phyloP scores from a whole-genome alignment of 2,888 invertebrate genomes.

The Arctia plantaginis region DNA sequence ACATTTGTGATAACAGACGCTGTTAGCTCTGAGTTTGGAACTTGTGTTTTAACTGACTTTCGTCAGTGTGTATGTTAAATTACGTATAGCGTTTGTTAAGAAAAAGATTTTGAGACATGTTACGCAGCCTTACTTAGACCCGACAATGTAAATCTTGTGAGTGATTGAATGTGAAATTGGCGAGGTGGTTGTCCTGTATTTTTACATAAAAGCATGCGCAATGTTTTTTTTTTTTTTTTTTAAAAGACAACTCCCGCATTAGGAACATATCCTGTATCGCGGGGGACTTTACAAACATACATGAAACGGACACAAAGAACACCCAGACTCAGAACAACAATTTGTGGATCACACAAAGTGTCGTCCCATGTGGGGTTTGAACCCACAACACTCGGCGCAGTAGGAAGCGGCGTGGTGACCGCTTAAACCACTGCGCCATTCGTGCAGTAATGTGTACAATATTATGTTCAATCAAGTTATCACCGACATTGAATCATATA shows the following conservation, averaged over 20 bases:
- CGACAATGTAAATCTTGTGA: neutral
- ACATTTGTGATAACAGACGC: neutral
- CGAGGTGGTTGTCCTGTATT: neutral
- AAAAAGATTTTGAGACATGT: neutral
- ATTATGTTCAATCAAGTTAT: constrained; percentile 22
- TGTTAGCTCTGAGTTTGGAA: constrained; percentile 10
- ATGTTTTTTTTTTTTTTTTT: too few species aligned
- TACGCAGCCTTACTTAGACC: neutral
- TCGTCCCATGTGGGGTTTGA: too few species aligned
- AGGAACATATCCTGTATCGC: too few species aligned
- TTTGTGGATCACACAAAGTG: too few species aligned
- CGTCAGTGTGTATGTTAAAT: neutral
- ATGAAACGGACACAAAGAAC: too few species aligned
- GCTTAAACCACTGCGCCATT: too few species aligned
- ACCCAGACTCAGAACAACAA: too few species aligned
- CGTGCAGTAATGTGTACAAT: constrained; percentile 3
- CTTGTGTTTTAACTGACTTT: neutral
- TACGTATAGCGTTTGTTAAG: neutral
- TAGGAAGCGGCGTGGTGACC: too few species aligned
- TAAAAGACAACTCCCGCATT: too few species aligned
- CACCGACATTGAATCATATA: constrained; percentile 33
- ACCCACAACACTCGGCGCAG: too few species aligned
- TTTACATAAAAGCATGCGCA: neutral
- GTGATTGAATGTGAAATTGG: neutral
- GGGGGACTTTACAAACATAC: too few species aligned